Evolutionary conservation across 2,113 vertebrate species (phyloP), one percentile per base, ranked within the genome.

Genomic region (Acrocephalus kingi): DNA sequence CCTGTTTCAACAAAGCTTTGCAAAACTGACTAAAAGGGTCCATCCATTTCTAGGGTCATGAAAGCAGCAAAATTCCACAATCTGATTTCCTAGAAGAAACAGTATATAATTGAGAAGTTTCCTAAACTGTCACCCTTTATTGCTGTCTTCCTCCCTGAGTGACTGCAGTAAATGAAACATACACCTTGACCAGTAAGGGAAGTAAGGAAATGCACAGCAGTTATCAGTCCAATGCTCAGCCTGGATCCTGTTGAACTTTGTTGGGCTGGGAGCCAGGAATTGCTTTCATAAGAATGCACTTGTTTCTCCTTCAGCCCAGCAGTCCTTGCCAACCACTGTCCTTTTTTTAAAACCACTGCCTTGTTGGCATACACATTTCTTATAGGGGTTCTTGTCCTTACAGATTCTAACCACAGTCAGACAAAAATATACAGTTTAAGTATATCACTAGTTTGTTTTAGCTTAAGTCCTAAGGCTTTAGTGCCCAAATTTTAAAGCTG

Each of bases 211-310:
- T 20, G 28, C 11, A 52, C 6, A 56, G 35, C 27, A 48, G 17
- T 45, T 37, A 45, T 13, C 23, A 25, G 21, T 15, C 45, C 33
- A 66, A 31, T 25, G 10, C 46, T 81, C 45, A 90, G 25, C 23
- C 19, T 52, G 49, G 16, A 45, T 61, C 59, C 46, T 31, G 14
- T 2, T 74, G 27, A 77, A 66, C 7, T 62, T 74, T 3, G 2
- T 23, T 68, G 45, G 27, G 12, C 31, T 91, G 28, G 37, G 13
- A 95, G 13, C 4, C 80, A 81, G 35, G 14, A 86, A 19, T 11
- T 2, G 1, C n/a, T 61, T 30, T 37, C 3, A 7, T 2, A 81
- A 46, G 37, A 64, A 63, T 2, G 3, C 17, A n/a, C 14, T 59
- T 6, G 2, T 15, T 85, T 8, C 15, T 90, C 15, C 30, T 63